phyloP scores from a whole-genome alignment of 2,113 vertebrate species.

The Abramis brama region DNA sequence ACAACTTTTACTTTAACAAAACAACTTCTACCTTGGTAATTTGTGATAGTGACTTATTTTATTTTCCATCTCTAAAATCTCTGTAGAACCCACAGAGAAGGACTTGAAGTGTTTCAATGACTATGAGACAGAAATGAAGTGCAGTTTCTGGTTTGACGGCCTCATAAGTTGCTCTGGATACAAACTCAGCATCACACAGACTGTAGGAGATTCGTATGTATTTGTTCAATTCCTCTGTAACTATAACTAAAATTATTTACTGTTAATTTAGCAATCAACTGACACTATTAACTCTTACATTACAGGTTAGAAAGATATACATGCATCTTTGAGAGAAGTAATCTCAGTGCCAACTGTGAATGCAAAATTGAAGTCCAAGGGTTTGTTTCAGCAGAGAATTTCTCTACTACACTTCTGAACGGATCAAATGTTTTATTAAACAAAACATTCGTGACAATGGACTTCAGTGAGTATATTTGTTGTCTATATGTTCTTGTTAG shows the following conservation, averaged over 20 bases:
- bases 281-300: neutral
- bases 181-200: slow-evolving; percentile 48
- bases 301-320: neutral
- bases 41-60: too few relatives aligned
- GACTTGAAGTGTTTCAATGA: too few relatives aligned
- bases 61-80: too few relatives aligned
- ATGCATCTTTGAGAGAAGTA: slow-evolving; percentile 19
- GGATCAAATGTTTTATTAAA: neutral
- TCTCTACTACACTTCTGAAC: slow-evolving; percentile 27
- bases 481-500: neutral
- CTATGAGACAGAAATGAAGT: too few relatives aligned
- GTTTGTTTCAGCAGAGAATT: accelerated
- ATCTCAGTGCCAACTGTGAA: slow-evolving; percentile 39
- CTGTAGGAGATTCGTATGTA: accelerated
- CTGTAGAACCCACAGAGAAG: too few relatives aligned
- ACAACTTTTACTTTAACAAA: too few relatives aligned
- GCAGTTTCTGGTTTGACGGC: too few relatives aligned
- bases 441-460: accelerated
- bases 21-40: too few relatives aligned
- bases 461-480: slow-evolving; percentile 60
- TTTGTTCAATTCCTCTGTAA: neutral
- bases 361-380: neutral
- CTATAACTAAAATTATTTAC: neutral
- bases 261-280: neutral
- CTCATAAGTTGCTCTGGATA: slow-evolving; percentile 33